Base-by-base conservation (phyloP, 2,888 invertebrate species). In the Melikaiella ostensackeni region DNA sequence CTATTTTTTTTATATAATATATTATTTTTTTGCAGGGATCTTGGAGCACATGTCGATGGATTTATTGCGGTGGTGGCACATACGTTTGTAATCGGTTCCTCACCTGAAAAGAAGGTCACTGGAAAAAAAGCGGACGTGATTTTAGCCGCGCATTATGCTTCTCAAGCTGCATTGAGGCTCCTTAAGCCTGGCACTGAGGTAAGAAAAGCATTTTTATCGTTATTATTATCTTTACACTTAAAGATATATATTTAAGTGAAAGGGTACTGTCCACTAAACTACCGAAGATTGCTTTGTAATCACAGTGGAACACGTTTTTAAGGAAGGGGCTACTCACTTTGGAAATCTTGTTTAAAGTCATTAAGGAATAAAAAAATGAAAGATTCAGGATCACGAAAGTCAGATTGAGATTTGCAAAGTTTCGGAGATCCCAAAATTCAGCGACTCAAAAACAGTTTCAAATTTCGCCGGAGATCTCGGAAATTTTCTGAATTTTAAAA, bases 61-160 rank as follows among this genome's bases (percentile, higher is more conserved):
- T 99, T 98, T 91, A 98, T 99, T 88, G 99, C 99, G 74, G 98
- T 99, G 74, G 98, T 97, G 76, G 99, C 99, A 38, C 99, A 99
- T 92, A 98, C 99, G 7, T 93, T 99, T 82, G 95, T 97, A 76
- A 95, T 99, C 86, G 98, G 98, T 74, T 95, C 96, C 62, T 93
- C 94, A 30, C 91, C 92, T 83, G 95, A 95, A 80, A 94, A 94
- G 74, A 96, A 96, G 92, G 95, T 97, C 24, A 95, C 95, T 19
- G 99, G 98, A 9, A 94, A 96, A 79, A 96, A 97, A 90, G 99
- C 99, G 61, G 99, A 99, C 93, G 98, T 97, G 19, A 94, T 98
- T 75, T 92, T 98, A 86, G 99, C 99, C 78, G 99, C 99, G 1
- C 96, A 99, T 91, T 95, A 96, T 92, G 98, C 98, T 62, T 97